phyloP scores from a whole-genome alignment of 2,113 vertebrate species.

The Rattus rattus region DNA sequence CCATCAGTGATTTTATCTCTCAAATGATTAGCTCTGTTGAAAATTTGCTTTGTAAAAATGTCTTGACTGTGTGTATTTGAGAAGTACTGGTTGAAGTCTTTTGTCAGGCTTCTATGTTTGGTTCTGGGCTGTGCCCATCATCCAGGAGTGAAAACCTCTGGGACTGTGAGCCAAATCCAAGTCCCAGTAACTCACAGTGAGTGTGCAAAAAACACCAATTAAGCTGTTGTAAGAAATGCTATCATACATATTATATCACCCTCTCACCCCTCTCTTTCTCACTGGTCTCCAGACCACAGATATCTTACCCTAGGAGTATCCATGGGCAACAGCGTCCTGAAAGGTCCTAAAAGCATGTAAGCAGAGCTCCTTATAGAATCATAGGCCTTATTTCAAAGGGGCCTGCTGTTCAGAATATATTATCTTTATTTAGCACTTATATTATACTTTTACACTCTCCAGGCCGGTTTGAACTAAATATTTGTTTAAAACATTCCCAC shows the following conservation, averaged over 20 bases:
- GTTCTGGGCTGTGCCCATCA: neutral
- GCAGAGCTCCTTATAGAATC: constrained; percentile 76
- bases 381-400: constrained; percentile 77
- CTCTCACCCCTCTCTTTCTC: neutral
- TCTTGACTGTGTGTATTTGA: neutral
- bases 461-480: constrained; percentile 77
- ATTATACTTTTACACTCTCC: constrained; percentile 78
- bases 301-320: neutral
- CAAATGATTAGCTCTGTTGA: neutral
- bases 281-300: neutral
- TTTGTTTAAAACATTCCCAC: constrained; percentile 69
- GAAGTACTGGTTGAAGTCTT: neutral
- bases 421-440: constrained; percentile 83
- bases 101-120: neutral
- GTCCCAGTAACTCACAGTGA: neutral
- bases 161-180: neutral
- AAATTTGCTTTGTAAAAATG: neutral
- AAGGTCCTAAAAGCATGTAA: constrained; percentile 76
- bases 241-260: neutral
- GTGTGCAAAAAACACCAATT: neutral
- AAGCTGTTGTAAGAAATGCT: neutral
- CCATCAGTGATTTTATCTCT: neutral
- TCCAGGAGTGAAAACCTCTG: neutral
- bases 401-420: constrained; percentile 78
- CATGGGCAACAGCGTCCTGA: constrained; percentile 29